Evolutionary conservation across 53 echinoderm and acorn worm genomes (phyloP), one percentile per base, ranked within the genome.

Genomic region (Echinarachnius parma): DNA sequence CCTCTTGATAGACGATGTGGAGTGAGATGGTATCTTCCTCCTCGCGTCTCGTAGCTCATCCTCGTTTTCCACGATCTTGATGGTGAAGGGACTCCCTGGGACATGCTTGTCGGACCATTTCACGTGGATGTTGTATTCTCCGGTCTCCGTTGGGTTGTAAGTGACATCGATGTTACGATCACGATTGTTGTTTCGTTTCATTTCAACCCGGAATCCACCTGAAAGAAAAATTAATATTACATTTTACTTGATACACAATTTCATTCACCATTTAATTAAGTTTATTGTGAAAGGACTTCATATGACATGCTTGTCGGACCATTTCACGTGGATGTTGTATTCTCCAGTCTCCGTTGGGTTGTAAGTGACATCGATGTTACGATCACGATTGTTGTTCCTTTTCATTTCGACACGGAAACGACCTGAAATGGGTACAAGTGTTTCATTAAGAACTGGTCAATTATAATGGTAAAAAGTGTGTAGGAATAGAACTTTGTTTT

Each of bases 81-180:
- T 64, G 4, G 60, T 75, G 75, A 98, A 98, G 0, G 96, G 91
- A 32, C 91, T 92, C n/a, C 92, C 91, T 0, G 98, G 85, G 13
- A 92, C 98, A 48, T 98, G 88, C 37, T 85, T 78, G 61, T 92
- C 92, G 0, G 98, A 98, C 98, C 98, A 98, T 78, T 85, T 88
- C 67, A 98, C 92, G 28, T 92, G 88, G 48, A 98, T 82, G 54
- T 82, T 86, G 62, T 92, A 98, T 19, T 98, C 98, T 0, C 98
- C 98, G 19, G 65, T 53, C 76, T 98, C 91, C 2, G 62, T 26
- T 0, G 95, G 95, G 64, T 87, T 91, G 82, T 95, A 95, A 27
- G 83, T 84, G 29, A 88, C 85, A 13, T 87, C 84, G 53, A 98
- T 98, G 20, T 88, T 91, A 14, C 91, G 91, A 46, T 90, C 96